Percentiles rank a stretch among this genome's conserved stretches.
These are phyloP conservation scores for Daphoenositta chrysoptera DNA, from an alignment of 2,113 vertebrate species.

Conservation along the genomic window DNA sequence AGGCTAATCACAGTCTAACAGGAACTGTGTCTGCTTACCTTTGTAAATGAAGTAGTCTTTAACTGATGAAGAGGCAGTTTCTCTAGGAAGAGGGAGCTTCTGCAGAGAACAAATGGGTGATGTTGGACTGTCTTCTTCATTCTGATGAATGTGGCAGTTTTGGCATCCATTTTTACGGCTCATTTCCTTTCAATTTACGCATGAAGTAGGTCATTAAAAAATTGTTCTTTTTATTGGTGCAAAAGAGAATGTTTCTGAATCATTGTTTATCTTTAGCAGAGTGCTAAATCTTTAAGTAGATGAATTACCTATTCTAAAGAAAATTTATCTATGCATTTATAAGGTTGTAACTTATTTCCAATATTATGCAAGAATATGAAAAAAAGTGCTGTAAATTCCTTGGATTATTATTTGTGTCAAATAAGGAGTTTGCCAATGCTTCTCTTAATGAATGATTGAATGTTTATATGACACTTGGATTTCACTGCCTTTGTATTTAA, in stretches of 20 bases:
- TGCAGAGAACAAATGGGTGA: neutral
- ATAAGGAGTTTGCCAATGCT: neutral
- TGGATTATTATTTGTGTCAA: neutral
- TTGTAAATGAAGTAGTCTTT: neutral
- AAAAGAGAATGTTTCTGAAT: neutral
- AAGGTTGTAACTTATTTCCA: neutral
- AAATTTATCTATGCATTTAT: neutral
- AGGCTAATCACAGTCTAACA: neutral
- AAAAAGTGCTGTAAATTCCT: neutral
- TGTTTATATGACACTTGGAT: neutral
- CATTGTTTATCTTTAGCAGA: neutral
- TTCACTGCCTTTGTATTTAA: neutral
- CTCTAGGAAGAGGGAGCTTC: neutral
- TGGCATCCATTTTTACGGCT: neutral
- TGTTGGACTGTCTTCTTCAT: neutral
- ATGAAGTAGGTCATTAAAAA: neutral
- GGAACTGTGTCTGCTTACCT: neutral
- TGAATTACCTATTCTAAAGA: neutral
- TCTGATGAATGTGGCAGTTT: neutral
- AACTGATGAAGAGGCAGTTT: neutral
- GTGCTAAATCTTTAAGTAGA: neutral
- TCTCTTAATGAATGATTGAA: neutral
- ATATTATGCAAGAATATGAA: neutral
- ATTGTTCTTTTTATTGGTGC: neutral
- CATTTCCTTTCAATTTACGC: neutral